Conservation (phyloP, 1,140 invertebrate species). For the Gonatopus flavifemur region DNA sequence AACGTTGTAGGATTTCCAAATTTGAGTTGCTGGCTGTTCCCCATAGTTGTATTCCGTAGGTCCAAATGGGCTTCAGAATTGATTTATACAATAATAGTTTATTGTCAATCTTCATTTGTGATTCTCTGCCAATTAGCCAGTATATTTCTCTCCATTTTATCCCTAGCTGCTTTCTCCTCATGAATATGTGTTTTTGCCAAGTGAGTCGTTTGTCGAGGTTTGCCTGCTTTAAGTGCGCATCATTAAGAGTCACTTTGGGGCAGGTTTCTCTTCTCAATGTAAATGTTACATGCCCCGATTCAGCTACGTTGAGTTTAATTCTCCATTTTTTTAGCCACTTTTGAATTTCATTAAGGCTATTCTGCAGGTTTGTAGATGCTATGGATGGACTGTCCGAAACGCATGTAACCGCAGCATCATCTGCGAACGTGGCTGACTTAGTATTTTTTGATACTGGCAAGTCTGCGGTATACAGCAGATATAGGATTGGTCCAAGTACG, state of each 20-base stretch:
- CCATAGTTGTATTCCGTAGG: constrained; percentile 32
- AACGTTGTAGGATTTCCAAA: constrained; percentile 20
- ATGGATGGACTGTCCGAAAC: background rate
- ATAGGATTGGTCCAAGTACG: constrained; percentile 17
- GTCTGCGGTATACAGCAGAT: constrained; percentile 21
- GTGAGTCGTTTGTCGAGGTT: constrained; percentile 4
- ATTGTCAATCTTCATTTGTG: constrained; percentile 26
- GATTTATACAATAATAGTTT: constrained; percentile 40
- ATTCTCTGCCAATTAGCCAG: constrained; percentile 30
- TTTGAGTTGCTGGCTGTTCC: constrained; percentile 21
- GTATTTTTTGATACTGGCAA: constrained; percentile 11
- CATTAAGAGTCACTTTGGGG: constrained; percentile 5
- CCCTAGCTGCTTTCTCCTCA: constrained; percentile 12
- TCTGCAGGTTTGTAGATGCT: background rate
- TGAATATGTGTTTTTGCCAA: constrained; percentile 12
- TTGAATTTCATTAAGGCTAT: constrained; percentile 15
- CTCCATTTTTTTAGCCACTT: constrained; percentile 30
- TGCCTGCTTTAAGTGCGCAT: background rate
- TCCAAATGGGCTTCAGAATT: constrained; percentile 34
- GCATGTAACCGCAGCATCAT: constrained; percentile 31
- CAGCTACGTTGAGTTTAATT: constrained; percentile 27
- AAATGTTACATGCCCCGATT: constrained; percentile 27
- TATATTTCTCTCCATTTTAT: constrained; percentile 16
- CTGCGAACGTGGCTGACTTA: constrained; percentile 20
- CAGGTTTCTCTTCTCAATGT: constrained; percentile 11